These are phyloP conservation scores for Nasonia vitripennis DNA, from an alignment of 1,140 invertebrate genomes.

Conservation along the genomic window DNA sequence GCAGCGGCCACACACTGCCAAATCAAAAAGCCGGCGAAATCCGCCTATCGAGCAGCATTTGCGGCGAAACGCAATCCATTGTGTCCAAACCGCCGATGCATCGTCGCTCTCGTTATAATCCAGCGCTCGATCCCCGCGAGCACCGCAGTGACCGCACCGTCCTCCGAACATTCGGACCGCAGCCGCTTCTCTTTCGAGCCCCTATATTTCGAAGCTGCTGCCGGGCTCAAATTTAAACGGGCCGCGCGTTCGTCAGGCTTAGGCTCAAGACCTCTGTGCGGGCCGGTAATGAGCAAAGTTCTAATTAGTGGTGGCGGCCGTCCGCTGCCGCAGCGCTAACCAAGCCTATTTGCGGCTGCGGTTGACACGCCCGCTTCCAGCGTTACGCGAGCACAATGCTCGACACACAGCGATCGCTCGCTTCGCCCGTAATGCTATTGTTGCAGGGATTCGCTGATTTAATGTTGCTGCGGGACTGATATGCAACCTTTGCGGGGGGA, in stretches of 20 bases:
- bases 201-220: neutral
- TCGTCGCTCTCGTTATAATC: neutral
- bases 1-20: no score
- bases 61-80: neutral
- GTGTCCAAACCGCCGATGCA: neutral
- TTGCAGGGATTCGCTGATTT: neutral
- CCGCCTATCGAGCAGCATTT: neutral
- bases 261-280: neutral
- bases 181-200: neutral
- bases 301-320: constrained; percentile 53
- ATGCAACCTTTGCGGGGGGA: neutral
- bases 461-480: neutral
- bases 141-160: constrained; percentile 15
- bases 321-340: neutral
- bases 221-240: neutral
- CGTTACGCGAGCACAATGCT: constrained; percentile 1
- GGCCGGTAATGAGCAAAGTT: constrained; percentile 56
- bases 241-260: neutral
- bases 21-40: no score
- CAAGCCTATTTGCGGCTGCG: constrained; percentile 23
- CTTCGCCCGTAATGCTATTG: neutral
- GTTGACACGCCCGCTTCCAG: neutral
- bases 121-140: neutral
- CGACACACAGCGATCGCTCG: neutral
- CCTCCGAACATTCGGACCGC: neutral